Evolutionary conservation across 2,113 vertebrate species (phyloP).

Genomic region (Rana temporaria): DNA sequence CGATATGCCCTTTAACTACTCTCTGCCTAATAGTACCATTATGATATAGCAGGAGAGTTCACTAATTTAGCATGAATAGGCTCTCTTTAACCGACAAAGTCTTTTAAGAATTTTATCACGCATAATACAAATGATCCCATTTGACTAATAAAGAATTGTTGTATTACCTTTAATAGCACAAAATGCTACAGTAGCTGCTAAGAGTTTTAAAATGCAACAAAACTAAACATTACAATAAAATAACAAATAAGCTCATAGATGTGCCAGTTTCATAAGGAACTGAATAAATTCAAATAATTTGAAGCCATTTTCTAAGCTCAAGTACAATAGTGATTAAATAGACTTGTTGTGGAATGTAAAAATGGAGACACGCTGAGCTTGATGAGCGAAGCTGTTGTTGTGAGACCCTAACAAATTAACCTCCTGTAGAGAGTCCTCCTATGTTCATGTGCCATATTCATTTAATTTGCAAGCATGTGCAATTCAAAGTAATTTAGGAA

Average conservation of each 20-base stretch:
- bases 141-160: too few relatives aligned
- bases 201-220: too few relatives aligned
- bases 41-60: too few relatives aligned
- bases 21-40: too few relatives aligned
- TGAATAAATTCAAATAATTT: not conserved
- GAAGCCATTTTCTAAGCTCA: not conserved
- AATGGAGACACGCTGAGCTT: not conserved
- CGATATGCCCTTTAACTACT: too few relatives aligned
- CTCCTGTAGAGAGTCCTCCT: not conserved
- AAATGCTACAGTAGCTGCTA: too few relatives aligned
- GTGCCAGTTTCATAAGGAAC: not conserved
- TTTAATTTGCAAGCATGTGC: not conserved
- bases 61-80: too few relatives aligned
- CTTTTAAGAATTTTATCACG: too few relatives aligned
- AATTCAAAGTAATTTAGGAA: not conserved
- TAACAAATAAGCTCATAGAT: not conserved
- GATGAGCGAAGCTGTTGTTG: not conserved
- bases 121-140: too few relatives aligned
- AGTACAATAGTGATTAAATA: not conserved
- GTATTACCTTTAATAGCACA: too few relatives aligned
- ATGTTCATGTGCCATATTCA: not conserved
- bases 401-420: slow-evolving; percentile 28
- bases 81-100: too few relatives aligned
- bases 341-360: not conserved
- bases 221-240: too few relatives aligned